phyloP scores from a whole-genome alignment of 2,113 vertebrate species.

The Zapornia atra region DNA sequence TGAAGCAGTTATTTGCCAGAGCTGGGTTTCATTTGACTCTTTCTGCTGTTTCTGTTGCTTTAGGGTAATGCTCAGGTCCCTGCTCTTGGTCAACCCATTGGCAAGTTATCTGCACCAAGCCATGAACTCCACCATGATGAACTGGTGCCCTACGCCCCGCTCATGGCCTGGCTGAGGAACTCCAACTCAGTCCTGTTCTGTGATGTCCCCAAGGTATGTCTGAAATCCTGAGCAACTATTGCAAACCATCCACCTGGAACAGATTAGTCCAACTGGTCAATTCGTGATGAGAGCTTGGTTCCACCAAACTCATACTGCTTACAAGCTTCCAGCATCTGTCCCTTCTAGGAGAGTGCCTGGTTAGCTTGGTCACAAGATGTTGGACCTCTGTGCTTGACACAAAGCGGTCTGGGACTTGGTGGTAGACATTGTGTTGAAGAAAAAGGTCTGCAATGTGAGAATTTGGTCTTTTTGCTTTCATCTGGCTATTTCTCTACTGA shows the following conservation, averaged over 20 bases:
- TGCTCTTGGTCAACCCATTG: background rate
- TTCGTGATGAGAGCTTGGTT: background rate
- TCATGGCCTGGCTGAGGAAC: conserved; percentile 59
- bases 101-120: background rate
- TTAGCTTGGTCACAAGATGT: background rate
- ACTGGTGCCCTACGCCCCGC: background rate
- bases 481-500: background rate
- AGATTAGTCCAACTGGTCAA: too few species aligned
- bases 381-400: background rate
- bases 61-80: conserved; percentile 25
- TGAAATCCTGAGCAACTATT: background rate
- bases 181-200: conserved; percentile 21
- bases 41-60: background rate
- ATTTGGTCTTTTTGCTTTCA: background rate
- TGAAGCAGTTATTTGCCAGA: background rate
- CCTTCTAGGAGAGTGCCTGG: background rate
- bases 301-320: background rate
- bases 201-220: conserved; percentile 29
- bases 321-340: background rate
- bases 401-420: fast-evolving
- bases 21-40: background rate
- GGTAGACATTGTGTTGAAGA: background rate
- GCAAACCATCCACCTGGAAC: background rate
- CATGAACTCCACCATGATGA: background rate
- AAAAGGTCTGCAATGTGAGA: background rate